These are phyloP conservation scores for Zygogramma bicolorata DNA, from an alignment of 2,888 invertebrate genomes.

Conservation along the genomic window DNA sequence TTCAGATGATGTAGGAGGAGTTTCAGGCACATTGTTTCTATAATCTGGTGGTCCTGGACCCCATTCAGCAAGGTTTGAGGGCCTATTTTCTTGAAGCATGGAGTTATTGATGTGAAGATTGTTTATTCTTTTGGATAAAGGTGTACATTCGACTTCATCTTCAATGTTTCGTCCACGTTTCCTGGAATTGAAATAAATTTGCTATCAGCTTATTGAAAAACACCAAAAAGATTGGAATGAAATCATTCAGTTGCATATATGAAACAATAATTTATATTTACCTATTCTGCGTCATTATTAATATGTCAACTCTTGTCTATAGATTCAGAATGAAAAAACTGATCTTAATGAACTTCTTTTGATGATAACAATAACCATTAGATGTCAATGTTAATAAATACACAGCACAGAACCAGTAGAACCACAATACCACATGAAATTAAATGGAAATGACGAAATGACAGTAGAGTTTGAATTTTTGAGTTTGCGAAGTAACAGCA, in stretches of 20 bases:
- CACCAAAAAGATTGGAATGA: no score
- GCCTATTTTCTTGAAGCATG: slow-evolving; percentile 60
- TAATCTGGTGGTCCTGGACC: slow-evolving; percentile 59
- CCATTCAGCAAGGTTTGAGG: slow-evolving; percentile 53
- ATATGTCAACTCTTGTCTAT: background rate
- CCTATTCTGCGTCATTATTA: slow-evolving; percentile 5
- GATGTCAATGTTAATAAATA: no score
- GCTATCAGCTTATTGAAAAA: background rate
- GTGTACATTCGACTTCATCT: slow-evolving; percentile 85
- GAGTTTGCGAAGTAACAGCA: no score
- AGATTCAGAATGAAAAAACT: background rate
- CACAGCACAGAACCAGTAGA: no score
- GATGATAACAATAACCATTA: no score
- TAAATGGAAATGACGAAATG: no score
- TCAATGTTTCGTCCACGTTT: slow-evolving; percentile 81
- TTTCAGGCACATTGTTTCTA: slow-evolving; percentile 54
- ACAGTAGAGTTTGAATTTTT: no score
- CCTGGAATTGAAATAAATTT: slow-evolving; percentile 69
- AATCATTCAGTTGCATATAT: no score
- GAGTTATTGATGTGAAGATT: slow-evolving; percentile 84
- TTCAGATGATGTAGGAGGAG: slow-evolving; percentile 61
- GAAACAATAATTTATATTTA: no score
- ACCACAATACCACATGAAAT: no score
- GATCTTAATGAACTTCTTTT: no score
- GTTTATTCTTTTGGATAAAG: slow-evolving; percentile 90